These are phyloP conservation scores for Atherinomorus stipes DNA, from an alignment of 2,113 vertebrate species.

Conservation along the genomic window DNA sequence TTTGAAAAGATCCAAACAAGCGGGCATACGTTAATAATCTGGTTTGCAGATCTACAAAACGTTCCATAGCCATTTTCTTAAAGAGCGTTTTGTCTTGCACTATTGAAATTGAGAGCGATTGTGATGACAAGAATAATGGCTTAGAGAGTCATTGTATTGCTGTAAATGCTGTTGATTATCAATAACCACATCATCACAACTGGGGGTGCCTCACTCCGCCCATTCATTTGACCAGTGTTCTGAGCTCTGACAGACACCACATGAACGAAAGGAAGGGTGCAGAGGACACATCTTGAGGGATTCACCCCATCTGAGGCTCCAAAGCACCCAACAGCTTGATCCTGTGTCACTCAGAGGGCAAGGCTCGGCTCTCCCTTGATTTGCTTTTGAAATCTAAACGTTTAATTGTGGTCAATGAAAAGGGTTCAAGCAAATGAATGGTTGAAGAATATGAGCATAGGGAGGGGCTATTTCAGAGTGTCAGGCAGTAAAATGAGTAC, in stretches of 20 bases:
- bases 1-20: conserved; percentile 33
- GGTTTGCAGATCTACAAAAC: conserved; percentile 17
- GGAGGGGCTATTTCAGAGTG: conserved; percentile 81
- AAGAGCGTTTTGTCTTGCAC: conserved; percentile 22
- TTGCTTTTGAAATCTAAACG: conserved; percentile 84
- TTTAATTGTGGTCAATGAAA: conserved; percentile 84
- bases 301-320: conserved; percentile 74
- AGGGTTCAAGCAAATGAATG: conserved; percentile 81
- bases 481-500: conserved; percentile 88
- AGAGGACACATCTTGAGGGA: conserved; percentile 80
- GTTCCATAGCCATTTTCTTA: conserved; percentile 13
- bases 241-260: conserved; percentile 77
- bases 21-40: conserved; percentile 23
- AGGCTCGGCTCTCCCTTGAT: conserved; percentile 75
- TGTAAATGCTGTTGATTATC: conserved; percentile 71
- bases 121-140: conserved; percentile 52
- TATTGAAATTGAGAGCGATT: conserved; percentile 31
- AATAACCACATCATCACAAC: conserved; percentile 78
- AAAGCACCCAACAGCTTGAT: conserved; percentile 82
- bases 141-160: conserved; percentile 64
- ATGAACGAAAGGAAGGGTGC: conserved; percentile 74
- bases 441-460: conserved; percentile 83
- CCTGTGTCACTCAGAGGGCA: conserved; percentile 80
- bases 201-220: conserved; percentile 65
- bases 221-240: conserved; percentile 69